Conservation (phyloP, 2,113 vertebrate genomes). For the Rhagologus leucostigma region DNA sequence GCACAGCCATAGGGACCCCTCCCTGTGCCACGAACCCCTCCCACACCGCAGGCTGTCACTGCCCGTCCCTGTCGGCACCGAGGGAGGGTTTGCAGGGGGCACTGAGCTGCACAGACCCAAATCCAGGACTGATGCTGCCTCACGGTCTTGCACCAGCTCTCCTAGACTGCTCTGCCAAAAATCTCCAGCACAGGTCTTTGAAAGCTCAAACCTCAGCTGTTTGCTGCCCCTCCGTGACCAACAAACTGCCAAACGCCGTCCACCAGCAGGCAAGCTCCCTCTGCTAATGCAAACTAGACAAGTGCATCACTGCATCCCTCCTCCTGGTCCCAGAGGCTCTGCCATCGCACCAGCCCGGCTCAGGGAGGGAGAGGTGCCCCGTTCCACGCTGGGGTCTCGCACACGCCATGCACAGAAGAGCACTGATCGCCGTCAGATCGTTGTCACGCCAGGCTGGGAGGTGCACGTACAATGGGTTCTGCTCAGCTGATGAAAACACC, state of each 20-base stretch:
- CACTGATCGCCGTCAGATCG: background rate
- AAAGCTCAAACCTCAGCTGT: background rate
- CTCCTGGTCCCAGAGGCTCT: background rate
- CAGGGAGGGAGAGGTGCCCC: background rate
- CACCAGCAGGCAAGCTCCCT: background rate
- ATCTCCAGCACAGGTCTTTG: background rate
- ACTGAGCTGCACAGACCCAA: background rate
- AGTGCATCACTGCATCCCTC: background rate
- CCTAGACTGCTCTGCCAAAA: background rate
- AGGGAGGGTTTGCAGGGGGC: background rate
- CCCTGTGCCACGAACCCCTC: fast-evolving
- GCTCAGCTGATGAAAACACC: background rate
- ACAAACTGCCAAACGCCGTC: background rate
- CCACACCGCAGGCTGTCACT: fast-evolving
- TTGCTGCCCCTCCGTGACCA: background rate
- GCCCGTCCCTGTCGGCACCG: fast-evolving
- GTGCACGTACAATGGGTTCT: background rate
- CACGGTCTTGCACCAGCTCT: fast-evolving
- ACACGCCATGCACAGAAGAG: fast-evolving
- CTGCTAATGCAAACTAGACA: background rate
- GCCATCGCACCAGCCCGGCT: background rate
- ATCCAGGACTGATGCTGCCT: background rate
- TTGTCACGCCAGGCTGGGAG: background rate
- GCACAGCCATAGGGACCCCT: fast-evolving
- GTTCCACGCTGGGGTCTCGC: fast-evolving